These are phyloP conservation scores for Sylvia atricapilla DNA, from an alignment of 2,113 vertebrate genomes.

Conservation along the genomic window DNA sequence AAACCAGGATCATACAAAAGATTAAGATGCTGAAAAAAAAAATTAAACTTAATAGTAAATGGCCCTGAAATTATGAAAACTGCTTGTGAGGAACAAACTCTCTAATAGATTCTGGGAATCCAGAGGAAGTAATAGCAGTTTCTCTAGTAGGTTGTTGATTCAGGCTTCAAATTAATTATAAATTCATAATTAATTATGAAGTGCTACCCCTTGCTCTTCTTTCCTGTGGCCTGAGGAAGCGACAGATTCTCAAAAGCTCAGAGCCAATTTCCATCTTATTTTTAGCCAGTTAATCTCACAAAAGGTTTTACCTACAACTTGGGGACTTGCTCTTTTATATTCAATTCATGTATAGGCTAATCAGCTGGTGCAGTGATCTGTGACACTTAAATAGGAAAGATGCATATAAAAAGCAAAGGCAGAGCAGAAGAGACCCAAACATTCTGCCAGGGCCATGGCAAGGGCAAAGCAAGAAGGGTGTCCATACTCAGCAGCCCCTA, in stretches of 20 bases:
- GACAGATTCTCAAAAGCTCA: slow-evolving; percentile 51
- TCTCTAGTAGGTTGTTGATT: slow-evolving; percentile 4
- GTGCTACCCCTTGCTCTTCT: slow-evolving; percentile 54
- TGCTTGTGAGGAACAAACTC: background rate
- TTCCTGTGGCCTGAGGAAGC: slow-evolving; percentile 48
- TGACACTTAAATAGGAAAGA: slow-evolving; percentile 59
- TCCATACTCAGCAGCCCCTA: background rate
- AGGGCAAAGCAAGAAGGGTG: slow-evolving; percentile 8
- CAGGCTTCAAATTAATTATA: slow-evolving; percentile 53
- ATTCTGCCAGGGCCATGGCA: background rate
- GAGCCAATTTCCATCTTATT: slow-evolving; percentile 62
- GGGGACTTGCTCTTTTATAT: slow-evolving; percentile 47
- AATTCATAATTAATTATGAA: slow-evolving; percentile 69
- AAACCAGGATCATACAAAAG: rapidly evolving
- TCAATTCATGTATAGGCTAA: slow-evolving; percentile 50
- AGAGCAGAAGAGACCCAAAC: slow-evolving; percentile 30
- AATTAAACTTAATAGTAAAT: slow-evolving; percentile 14
- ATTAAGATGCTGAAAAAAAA: background rate
- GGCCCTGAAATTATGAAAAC: background rate
- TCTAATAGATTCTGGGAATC: background rate
- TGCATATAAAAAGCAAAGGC: slow-evolving; percentile 47
- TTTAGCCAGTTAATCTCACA: slow-evolving; percentile 69
- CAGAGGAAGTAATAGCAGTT: background rate
- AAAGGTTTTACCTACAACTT: slow-evolving; percentile 63
- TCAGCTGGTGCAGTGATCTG: slow-evolving; percentile 65